phyloP scores from a whole-genome alignment of 2,113 vertebrate genomes.

The Vulpes lagopus region DNA sequence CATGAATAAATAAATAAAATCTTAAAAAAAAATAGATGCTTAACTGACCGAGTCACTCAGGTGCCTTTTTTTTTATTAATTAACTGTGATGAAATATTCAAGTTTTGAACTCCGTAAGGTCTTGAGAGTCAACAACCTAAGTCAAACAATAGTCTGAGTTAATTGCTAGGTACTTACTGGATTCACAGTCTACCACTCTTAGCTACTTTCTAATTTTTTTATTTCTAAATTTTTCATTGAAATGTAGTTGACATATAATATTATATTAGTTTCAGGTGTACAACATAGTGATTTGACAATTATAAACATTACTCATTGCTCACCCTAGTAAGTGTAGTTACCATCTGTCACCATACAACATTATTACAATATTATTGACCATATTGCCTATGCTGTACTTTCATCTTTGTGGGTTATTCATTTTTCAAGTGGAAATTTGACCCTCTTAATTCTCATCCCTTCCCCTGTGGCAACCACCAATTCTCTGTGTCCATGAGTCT shows the following conservation, averaged over 20 bases:
- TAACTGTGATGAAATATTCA: constrained; percentile 45
- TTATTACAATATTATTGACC: neutral
- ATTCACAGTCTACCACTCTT: neutral
- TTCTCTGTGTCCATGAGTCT: neutral
- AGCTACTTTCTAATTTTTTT: neutral
- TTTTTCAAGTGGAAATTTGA: neutral
- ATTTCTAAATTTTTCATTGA: neutral
- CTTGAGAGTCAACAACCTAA: neutral
- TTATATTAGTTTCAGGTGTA: neutral
- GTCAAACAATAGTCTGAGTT: neutral
- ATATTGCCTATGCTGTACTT: neutral
- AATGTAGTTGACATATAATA: neutral
- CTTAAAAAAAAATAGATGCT: neutral
- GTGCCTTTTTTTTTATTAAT: neutral
- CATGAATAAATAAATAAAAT: no score
- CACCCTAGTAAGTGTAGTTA: neutral
- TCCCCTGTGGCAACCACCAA: neutral
- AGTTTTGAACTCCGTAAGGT: neutral
- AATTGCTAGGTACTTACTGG: neutral
- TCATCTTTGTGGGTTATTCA: neutral
- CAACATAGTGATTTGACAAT: neutral
- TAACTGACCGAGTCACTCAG: neutral
- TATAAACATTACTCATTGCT: neutral
- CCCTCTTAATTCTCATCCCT: neutral
- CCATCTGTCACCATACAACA: neutral